A percentile compares a stretch with the other conserved stretches of the same genome.
Conservation (phyloP, 64 coral and sea anemone species). For the Catalaphyllia jardinei region DNA sequence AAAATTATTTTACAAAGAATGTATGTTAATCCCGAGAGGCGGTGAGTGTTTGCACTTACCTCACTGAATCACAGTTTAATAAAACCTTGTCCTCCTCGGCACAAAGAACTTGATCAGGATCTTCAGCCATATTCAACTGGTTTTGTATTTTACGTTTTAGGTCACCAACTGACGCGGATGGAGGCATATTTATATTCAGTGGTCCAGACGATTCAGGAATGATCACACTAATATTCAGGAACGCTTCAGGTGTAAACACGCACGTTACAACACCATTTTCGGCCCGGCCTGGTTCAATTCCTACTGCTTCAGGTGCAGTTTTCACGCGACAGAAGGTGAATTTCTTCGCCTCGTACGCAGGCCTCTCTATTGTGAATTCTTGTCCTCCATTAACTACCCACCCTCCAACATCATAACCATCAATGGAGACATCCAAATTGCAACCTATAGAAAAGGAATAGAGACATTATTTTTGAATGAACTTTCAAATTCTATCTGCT, state of each 20-base stretch:
- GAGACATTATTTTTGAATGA: neutral
- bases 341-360: conserved; percentile 2
- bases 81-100: neutral
- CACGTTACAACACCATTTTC: conserved; percentile 38
- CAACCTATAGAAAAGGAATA: conserved; percentile 5
- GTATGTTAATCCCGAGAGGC: too few relatives aligned
- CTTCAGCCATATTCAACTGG: neutral
- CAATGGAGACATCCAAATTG: conserved; percentile 42
- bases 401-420: conserved; percentile 49
- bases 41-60: neutral
- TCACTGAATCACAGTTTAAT: neutral
- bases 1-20: too few relatives aligned
- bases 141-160: neutral
- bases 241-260: conserved; percentile 31
- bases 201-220: neutral
- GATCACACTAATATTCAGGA: neutral
- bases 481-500: neutral
- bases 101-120: neutral
- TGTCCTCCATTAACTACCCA: conserved; percentile 24
- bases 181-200: neutral
- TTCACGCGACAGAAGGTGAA: conserved; percentile 40
- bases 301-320: conserved; percentile 15
- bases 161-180: conserved; percentile 6
- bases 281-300: conserved; percentile 10
- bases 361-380: conserved; percentile 21